Percentiles rank a stretch among this genome's conserved stretches.
These are phyloP conservation scores for Mesoclemmys tuberculata DNA, from an alignment of 2,113 vertebrate species.

Conservation along the genomic window DNA sequence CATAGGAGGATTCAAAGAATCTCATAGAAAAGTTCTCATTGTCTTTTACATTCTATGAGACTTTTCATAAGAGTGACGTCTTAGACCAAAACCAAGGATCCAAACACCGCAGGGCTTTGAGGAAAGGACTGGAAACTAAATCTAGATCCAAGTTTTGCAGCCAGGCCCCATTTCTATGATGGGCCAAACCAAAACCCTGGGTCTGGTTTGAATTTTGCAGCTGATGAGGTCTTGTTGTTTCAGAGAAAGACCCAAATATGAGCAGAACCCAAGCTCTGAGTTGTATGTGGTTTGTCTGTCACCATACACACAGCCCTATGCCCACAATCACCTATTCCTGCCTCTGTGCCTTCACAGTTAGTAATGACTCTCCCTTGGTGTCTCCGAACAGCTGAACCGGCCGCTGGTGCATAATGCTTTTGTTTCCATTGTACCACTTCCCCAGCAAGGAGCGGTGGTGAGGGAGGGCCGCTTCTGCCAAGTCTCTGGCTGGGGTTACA, in stretches of 20 bases:
- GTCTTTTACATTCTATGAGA: background rate
- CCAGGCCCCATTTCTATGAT: background rate
- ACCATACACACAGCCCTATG: background rate
- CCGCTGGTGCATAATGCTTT: constrained; percentile 77
- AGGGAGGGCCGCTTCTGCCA: constrained; percentile 77
- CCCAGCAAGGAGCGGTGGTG: constrained; percentile 63
- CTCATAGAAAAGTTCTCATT: background rate
- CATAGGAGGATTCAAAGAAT: background rate
- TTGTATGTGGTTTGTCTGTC: background rate
- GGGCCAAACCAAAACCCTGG: background rate
- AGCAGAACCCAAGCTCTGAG: background rate
- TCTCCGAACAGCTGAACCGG: constrained; percentile 72
- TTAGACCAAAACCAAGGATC: background rate
- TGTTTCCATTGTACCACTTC: constrained; percentile 78
- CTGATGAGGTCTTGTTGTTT: background rate
- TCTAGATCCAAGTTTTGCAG: background rate
- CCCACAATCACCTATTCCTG: background rate
- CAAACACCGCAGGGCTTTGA: background rate
- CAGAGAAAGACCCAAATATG: background rate
- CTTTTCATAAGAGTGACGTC: background rate
- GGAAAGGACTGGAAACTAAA: background rate
- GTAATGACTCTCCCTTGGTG: background rate
- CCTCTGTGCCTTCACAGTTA: background rate
- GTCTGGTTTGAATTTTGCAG: background rate
- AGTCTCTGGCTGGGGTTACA: constrained; percentile 86